Conservation (phyloP, 2,888 invertebrate species). For the Melikaiella ostensackeni region DNA sequence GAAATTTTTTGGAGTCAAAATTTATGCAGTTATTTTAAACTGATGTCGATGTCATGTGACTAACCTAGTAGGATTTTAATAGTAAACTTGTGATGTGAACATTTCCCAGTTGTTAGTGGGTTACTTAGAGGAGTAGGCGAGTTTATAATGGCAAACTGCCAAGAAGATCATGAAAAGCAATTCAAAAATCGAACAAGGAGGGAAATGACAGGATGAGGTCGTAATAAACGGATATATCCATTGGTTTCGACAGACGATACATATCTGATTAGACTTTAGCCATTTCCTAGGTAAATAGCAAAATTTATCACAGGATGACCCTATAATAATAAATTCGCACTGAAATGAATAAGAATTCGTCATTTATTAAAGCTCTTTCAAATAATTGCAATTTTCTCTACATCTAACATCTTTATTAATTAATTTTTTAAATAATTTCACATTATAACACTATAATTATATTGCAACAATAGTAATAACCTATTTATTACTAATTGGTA, state of each 20-base stretch:
- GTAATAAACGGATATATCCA: not conserved
- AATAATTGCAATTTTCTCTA: too few species aligned
- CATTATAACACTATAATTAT: too few species aligned
- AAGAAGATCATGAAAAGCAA: not conserved
- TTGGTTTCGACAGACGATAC: constrained; percentile 2
- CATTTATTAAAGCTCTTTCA: too few species aligned
- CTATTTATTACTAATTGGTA: too few species aligned
- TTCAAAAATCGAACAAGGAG: constrained; percentile 8
- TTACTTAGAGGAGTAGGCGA: constrained; percentile 6
- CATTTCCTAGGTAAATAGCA: constrained; percentile 16
- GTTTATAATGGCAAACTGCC: constrained; percentile 11
- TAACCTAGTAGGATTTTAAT: not conserved
- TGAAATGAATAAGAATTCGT: not conserved
- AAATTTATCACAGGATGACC: constrained; percentile 14
- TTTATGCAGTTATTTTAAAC: not conserved
- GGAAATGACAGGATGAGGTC: constrained; percentile 14
- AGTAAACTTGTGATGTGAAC: not conserved
- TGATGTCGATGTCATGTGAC: not conserved
- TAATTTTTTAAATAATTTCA: too few species aligned
- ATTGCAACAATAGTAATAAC: too few species aligned
- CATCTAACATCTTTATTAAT: too few species aligned
- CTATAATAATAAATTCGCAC: not conserved
- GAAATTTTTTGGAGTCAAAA: not conserved
- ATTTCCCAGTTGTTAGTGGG: not conserved
- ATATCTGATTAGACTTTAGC: constrained; percentile 5